Base-by-base conservation (phyloP, 2,888 invertebrate species). In the Strigamia crassipes region DNA sequence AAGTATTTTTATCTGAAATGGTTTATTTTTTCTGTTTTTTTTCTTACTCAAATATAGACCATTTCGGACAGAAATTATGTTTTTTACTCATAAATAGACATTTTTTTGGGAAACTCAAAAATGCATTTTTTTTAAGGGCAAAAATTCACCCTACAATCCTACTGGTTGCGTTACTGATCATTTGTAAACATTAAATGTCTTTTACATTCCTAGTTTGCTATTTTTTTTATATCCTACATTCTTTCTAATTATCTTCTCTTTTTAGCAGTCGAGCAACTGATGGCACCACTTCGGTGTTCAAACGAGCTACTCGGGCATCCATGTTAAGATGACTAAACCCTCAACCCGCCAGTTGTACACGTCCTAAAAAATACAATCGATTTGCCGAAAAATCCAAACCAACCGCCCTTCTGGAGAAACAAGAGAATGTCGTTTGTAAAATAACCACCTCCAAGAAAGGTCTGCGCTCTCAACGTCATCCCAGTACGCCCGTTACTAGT, bases 271-370 rank as follows among this genome's bases (percentile, higher is more conserved):
- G 31, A 3, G n/a, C 78, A 8, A 78, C 23, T 38, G 38, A 38
- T 27, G 31, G 6, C 61, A 61, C 61, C 61, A 5, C 18, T 27
- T 38, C 78, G n/a, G n/a, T 78, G 2, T 38, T 12, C n/a, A 38
- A 34, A 23, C 78, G 78, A 13, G 27, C 78, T 27, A 78, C 78
- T 38, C 18, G 78, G 13, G 78, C 78, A 13, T 78, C 78, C 31
- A 78, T 78, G 78, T 38, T 78, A 34, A 78, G 78, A 78, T 78
- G 78, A 78, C 78, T 78, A 78, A 78, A 31, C 78, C 78, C 78
- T 34, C 31, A 18, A 31, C 78, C 78, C 78, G 27, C 78, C 78
- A 78, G 34, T 27, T 23, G 21, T 78, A n/a, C 61, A 61, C 61
- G 61, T 18, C 61, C 61, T n/a, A 61, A 61, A 61, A 61, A 61